Percentiles rank a stretch among this genome's conserved stretches.
Evolutionary conservation across 2,888 invertebrate species (phyloP).

Genomic region (Polyploca ridens): DNA sequence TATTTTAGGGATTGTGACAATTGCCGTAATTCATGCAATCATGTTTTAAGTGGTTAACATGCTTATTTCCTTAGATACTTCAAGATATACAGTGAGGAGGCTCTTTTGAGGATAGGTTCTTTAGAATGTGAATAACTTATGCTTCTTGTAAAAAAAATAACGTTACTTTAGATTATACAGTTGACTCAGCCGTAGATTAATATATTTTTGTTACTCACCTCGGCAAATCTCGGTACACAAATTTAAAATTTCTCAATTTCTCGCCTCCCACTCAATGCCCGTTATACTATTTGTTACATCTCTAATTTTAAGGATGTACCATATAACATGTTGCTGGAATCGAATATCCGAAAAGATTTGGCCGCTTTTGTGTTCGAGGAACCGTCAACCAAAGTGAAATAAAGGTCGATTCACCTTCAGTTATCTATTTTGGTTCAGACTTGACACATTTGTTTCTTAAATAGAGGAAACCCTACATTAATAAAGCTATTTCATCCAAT

Average conservation of each 20-base stretch:
- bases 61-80: not conserved
- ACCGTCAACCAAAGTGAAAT: too few species aligned
- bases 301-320: not conserved
- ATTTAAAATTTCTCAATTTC: slow-evolving; percentile 12
- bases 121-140: not conserved
- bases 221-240: not conserved
- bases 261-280: slow-evolving; percentile 5
- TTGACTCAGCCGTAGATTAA: not conserved
- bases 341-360: not conserved
- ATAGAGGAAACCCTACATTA: too few species aligned
- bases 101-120: not conserved
- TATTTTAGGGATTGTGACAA: not conserved
- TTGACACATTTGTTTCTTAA: too few species aligned
- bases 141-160: not conserved
- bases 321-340: slow-evolving; percentile 2
- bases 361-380: not conserved
- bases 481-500: too few species aligned
- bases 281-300: slow-evolving; percentile 3
- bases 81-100: not conserved
- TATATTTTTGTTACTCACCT: slow-evolving; percentile 7
- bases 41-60: too few species aligned
- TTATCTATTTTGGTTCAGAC: too few species aligned
- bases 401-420: too few species aligned
- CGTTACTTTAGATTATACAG: not conserved
- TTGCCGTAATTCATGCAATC: not conserved